Evolutionary conservation across 2,113 vertebrate genomes (phyloP).

Genomic region (Jacana jacana): DNA sequence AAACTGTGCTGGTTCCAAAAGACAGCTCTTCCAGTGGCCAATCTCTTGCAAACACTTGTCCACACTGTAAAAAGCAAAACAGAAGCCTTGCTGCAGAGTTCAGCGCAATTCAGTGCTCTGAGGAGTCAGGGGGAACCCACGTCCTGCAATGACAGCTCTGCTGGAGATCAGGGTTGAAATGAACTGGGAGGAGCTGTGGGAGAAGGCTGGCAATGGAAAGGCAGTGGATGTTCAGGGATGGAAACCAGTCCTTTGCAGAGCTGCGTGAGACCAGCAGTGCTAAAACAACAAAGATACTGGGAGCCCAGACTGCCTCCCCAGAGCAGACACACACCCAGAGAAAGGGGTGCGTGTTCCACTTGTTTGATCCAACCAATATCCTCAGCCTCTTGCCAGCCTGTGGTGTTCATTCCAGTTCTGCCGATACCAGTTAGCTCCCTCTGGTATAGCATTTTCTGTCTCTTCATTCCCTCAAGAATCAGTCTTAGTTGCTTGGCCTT

Average conservation of each 20-base stretch:
- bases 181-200: neutral
- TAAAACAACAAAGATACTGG: neutral
- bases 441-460: fast-evolving
- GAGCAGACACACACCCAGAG: neutral
- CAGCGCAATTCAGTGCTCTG: neutral
- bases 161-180: neutral
- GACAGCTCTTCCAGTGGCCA: neutral
- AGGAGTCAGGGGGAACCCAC: neutral
- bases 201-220: neutral
- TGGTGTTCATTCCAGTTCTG: neutral
- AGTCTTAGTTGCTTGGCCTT: neutral
- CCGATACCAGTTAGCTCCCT: neutral
- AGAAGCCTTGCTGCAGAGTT: neutral
- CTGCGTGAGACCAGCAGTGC: neutral
- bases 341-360: neutral
- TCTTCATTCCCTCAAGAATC: neutral
- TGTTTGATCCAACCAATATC: neutral
- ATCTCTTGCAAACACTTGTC: neutral
- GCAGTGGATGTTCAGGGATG: neutral
- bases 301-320: neutral
- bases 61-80: neutral
- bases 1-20: neutral
- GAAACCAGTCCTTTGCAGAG: neutral
- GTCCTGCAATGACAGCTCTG: neutral
- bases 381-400: neutral